Evolutionary conservation across 2,113 vertebrate species (phyloP).

Genomic region (Morone chrysops): DNA sequence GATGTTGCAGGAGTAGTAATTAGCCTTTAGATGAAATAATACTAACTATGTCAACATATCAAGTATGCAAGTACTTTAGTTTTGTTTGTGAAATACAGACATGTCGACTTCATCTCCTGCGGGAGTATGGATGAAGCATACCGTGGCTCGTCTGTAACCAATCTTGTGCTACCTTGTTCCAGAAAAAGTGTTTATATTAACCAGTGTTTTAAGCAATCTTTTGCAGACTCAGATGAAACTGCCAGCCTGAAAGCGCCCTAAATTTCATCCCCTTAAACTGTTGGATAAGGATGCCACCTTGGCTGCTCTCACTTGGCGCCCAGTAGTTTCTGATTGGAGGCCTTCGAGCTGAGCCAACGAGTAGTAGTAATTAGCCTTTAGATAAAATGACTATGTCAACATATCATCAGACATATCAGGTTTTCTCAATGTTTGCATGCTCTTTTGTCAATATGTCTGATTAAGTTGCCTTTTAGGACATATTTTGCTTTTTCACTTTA

Average conservation of each 20-base stretch:
- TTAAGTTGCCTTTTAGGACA: too few species aligned
- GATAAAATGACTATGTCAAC: too few species aligned
- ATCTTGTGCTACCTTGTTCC: slow-evolving; percentile 27
- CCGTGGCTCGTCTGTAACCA: slow-evolving; percentile 8
- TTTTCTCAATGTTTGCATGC: too few species aligned
- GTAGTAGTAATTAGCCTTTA: too few species aligned
- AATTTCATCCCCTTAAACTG: slow-evolving; percentile 59
- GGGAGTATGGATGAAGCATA: not conserved
- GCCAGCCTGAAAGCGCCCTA: slow-evolving; percentile 38
- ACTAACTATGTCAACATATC: too few species aligned
- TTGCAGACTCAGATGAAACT: slow-evolving; percentile 27
- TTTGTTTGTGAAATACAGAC: slow-evolving; percentile 2
- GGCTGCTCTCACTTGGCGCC: slow-evolving; percentile 64
- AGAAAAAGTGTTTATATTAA: slow-evolving; percentile 8
- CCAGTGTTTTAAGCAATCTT: slow-evolving; percentile 33
- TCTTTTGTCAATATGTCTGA: too few species aligned
- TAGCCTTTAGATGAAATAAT: too few species aligned
- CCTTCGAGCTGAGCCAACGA: slow-evolving; percentile 26
- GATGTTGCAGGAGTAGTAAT: too few species aligned
- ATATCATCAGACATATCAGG: too few species aligned
- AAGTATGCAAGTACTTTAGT: not conserved
- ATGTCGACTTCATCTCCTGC: not conserved
- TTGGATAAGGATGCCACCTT: slow-evolving; percentile 62
- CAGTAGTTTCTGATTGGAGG: slow-evolving; percentile 55
- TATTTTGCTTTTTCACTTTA: too few species aligned